phyloP scores from a whole-genome alignment of 2,113 vertebrate genomes.

The Sphaerodactylus townsendi region DNA sequence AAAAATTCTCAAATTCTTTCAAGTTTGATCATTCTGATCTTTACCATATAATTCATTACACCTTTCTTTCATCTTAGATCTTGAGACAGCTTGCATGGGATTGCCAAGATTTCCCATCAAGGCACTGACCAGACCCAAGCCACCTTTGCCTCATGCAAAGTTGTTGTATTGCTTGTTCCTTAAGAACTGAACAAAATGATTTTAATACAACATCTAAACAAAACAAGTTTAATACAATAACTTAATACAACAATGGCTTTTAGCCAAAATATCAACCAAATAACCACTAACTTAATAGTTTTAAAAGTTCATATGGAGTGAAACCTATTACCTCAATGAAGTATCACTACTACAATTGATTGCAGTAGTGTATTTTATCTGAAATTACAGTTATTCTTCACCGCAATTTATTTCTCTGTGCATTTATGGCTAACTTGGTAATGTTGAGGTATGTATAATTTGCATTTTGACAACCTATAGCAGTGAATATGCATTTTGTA shows the following conservation, averaged over 20 bases:
- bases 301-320: background rate
- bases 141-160: too few species aligned
- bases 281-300: background rate
- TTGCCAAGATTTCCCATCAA: too few species aligned
- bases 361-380: background rate
- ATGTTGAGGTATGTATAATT: background rate
- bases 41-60: background rate
- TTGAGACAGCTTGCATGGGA: too few species aligned
- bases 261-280: too few species aligned
- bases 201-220: too few species aligned
- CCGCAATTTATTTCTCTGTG: background rate
- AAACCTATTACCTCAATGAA: background rate
- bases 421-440: background rate
- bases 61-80: background rate
- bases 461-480: background rate
- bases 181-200: too few species aligned
- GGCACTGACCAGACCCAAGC: too few species aligned
- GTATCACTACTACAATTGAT: background rate
- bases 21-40: background rate
- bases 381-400: background rate
- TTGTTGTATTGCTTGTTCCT: too few species aligned
- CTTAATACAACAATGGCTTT: too few species aligned
- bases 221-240: too few species aligned
- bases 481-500: conserved; percentile 1
- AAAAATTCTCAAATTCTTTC: background rate